Evolutionary conservation across 1,140 invertebrate species (phyloP).

Genomic region (Aphis craccivora): DNA sequence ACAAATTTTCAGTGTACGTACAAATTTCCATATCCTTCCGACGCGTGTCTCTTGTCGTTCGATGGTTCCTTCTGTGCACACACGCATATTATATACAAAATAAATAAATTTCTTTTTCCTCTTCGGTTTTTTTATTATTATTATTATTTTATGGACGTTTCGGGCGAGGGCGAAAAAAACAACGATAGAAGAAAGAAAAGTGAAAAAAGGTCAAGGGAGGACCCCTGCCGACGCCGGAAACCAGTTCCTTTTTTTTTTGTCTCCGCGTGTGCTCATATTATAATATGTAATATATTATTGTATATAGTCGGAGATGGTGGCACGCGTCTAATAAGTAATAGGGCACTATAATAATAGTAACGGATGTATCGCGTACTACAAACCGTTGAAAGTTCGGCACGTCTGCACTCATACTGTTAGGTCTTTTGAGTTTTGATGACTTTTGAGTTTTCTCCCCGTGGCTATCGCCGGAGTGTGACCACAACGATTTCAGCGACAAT

Average conservation of each 20-base stretch:
- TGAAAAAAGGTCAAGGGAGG: neutral
- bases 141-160: constrained; percentile 19
- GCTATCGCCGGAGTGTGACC: neutral
- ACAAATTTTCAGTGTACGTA: constrained; percentile 57
- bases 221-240: constrained; percentile 33
- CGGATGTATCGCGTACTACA: neutral
- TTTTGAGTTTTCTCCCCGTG: neutral
- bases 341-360: neutral
- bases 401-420: neutral
- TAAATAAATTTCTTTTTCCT: neutral
- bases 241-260: constrained; percentile 37
- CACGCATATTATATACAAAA: neutral
- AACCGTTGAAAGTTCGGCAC: constrained; percentile 1
- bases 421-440: constrained; percentile 8
- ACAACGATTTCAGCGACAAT: neutral
- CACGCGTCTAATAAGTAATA: constrained; percentile 6
- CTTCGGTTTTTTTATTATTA: neutral
- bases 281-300: neutral
- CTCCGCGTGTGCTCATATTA: neutral
- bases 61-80: neutral
- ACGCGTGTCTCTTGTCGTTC: constrained; percentile 34
- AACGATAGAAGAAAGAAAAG: constrained; percentile 10
- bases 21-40: constrained; percentile 58
- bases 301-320: neutral
- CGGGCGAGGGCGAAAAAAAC: constrained; percentile 12